These are phyloP conservation scores for Ctenopoma kingsleyae DNA, from an alignment of 2,797 vertebrate species.

Conservation along the genomic window DNA sequence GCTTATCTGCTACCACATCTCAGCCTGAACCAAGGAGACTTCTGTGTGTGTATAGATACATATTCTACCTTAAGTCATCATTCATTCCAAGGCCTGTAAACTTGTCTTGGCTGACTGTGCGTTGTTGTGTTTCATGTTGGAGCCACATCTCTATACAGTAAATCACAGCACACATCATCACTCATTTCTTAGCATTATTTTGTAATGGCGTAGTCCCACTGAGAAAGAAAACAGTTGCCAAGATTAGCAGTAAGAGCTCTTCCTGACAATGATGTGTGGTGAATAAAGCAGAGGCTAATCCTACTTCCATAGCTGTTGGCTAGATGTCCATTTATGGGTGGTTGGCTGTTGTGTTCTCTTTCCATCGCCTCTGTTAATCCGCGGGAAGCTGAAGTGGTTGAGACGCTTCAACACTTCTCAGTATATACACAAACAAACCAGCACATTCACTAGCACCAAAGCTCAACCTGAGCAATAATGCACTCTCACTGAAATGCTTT, in stretches of 20 bases:
- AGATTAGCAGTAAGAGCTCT: slow-evolving; percentile 60
- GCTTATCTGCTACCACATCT: too few relatives aligned
- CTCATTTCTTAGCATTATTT: slow-evolving; percentile 34
- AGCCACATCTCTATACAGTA: slow-evolving; percentile 3
- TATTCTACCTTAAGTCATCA: slow-evolving; percentile 13
- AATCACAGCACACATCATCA: slow-evolving; percentile 28
- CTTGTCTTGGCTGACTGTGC: slow-evolving; percentile 28
- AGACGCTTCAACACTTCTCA: slow-evolving; percentile 58
- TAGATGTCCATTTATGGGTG: slow-evolving; percentile 72
- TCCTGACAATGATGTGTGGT: slow-evolving; percentile 49
- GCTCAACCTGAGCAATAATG: slow-evolving; percentile 43
- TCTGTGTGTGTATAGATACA: not conserved
- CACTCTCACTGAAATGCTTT: slow-evolving; percentile 36
- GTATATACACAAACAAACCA: slow-evolving; percentile 61
- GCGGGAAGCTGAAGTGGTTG: slow-evolving; percentile 67
- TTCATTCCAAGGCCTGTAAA: slow-evolving; percentile 28
- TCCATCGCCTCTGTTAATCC: slow-evolving; percentile 71
- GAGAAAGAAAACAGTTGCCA: slow-evolving; percentile 47
- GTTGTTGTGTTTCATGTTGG: slow-evolving; percentile 26
- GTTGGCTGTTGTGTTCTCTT: slow-evolving; percentile 66
- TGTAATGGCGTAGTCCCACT: slow-evolving; percentile 23
- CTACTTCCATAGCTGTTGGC: slow-evolving; percentile 61
- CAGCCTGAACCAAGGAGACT: not conserved
- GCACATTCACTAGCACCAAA: slow-evolving; percentile 43
- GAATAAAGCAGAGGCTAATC: slow-evolving; percentile 74